Percentiles rank a stretch among this genome's conserved stretches.
phyloP scores from a whole-genome alignment of 2,888 invertebrate species.

The Linnaemya vulpina region DNA sequence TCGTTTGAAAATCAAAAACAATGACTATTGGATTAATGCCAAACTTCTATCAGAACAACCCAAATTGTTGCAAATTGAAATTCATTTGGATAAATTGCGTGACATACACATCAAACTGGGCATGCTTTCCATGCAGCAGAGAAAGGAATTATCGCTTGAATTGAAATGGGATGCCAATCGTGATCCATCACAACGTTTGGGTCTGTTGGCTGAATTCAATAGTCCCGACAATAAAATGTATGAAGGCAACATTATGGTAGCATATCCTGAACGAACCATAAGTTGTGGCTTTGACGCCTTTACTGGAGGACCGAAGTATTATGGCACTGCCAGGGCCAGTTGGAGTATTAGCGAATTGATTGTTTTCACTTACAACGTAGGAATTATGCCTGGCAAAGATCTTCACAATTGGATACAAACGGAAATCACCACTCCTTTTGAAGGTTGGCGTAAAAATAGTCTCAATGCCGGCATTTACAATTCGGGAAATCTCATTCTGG shows the following conservation, averaged over 20 bases:
- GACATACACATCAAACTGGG: constrained; percentile 89
- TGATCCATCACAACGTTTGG: constrained; percentile 87
- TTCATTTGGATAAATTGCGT: constrained; percentile 91
- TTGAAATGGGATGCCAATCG: constrained; percentile 94
- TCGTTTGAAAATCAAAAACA: constrained; percentile 85
- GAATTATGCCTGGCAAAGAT: constrained; percentile 77
- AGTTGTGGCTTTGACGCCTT: constrained; percentile 87
- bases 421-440: constrained; percentile 85
- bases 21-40: constrained; percentile 87
- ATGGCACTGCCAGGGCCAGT: constrained; percentile 85
- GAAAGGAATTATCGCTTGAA: constrained; percentile 88
- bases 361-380: constrained; percentile 78
- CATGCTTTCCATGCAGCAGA: constrained; percentile 85
- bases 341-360: constrained; percentile 88
- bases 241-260: constrained; percentile 86
- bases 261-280: constrained; percentile 90
- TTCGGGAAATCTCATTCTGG: constrained; percentile 83
- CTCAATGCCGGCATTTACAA: constrained; percentile 84
- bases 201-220: constrained; percentile 85
- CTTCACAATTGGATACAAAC: constrained; percentile 82
- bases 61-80: constrained; percentile 87
- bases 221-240: constrained; percentile 86
- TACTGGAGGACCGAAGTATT: constrained; percentile 80
- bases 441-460: constrained; percentile 85
- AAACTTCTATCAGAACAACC: constrained; percentile 87